These are phyloP conservation scores for Anguilla japonica DNA, from an alignment of 2,113 vertebrate genomes.

Conservation along the genomic window DNA sequence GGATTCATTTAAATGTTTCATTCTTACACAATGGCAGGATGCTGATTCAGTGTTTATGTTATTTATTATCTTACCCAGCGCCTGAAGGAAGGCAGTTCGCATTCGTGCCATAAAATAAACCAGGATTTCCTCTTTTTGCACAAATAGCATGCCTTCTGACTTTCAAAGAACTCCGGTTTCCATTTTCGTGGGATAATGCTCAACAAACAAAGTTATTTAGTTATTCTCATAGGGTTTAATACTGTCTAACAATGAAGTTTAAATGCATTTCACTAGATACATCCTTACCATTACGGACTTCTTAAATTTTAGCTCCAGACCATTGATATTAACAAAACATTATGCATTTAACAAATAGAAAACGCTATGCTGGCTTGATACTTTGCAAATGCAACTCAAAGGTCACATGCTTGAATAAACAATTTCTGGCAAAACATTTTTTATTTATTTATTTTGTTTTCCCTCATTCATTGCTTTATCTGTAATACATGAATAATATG, in stretches of 20 bases:
- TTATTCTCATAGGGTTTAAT: neutral
- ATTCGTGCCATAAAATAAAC: neutral
- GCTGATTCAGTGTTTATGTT: conserved; percentile 4
- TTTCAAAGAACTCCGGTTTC: conserved; percentile 3
- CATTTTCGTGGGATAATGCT: neutral
- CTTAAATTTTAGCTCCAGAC: neutral
- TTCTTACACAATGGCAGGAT: conserved; percentile 5
- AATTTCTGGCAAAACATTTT: too few species aligned
- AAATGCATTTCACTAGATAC: neutral
- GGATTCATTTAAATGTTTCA: neutral
- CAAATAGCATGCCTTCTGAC: neutral
- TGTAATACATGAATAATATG: too few species aligned
- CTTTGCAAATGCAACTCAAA: too few species aligned
- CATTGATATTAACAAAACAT: neutral
- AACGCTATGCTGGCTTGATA: neutral
- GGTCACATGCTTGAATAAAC: too few species aligned
- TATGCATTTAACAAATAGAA: neutral
- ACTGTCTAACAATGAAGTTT: too few species aligned
- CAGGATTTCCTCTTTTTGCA: neutral
- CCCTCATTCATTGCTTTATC: too few species aligned
- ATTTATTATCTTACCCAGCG: neutral
- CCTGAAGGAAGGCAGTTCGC: neutral
- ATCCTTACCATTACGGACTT: too few species aligned
- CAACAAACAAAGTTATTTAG: too few species aligned
- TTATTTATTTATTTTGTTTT: too few species aligned